Conservation (phyloP, 2,113 vertebrate species). For the Clarias macrocephalus region DNA sequence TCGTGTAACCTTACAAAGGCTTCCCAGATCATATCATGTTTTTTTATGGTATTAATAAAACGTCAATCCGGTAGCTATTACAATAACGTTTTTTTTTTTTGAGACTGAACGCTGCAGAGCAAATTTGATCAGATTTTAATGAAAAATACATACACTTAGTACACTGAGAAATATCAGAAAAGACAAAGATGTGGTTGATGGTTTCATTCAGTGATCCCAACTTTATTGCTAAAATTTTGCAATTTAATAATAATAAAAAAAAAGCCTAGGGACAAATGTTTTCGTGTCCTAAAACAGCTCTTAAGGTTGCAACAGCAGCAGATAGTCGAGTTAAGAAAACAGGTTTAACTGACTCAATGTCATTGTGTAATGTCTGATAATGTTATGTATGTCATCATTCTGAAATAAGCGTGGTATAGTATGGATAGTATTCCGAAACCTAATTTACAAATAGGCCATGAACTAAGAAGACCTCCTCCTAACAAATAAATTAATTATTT, state of each 20-base stretch:
- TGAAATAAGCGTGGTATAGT: no score
- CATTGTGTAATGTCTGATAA: no score
- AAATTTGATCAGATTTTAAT: background rate
- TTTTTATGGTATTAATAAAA: background rate
- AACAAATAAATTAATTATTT: no score
- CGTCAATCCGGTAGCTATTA: background rate
- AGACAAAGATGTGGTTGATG: background rate
- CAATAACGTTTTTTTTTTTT: background rate
- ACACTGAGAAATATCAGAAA: background rate
- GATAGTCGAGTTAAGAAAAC: no score
- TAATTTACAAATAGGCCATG: background rate
- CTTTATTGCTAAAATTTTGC: background rate
- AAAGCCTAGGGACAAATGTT: no score
- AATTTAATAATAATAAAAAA: no score
- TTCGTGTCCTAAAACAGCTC: no score
- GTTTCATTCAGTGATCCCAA: background rate
- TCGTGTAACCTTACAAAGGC: background rate
- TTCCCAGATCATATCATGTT: background rate
- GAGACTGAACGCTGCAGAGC: background rate
- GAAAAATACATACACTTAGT: background rate
- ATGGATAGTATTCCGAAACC: background rate
- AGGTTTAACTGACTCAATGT: no score
- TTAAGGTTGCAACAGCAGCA: no score
- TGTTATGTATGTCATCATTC: no score
- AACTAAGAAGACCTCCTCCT: no score